Conservation (phyloP, 1,140 invertebrate genomes). For the Chlorops oryzae region DNA sequence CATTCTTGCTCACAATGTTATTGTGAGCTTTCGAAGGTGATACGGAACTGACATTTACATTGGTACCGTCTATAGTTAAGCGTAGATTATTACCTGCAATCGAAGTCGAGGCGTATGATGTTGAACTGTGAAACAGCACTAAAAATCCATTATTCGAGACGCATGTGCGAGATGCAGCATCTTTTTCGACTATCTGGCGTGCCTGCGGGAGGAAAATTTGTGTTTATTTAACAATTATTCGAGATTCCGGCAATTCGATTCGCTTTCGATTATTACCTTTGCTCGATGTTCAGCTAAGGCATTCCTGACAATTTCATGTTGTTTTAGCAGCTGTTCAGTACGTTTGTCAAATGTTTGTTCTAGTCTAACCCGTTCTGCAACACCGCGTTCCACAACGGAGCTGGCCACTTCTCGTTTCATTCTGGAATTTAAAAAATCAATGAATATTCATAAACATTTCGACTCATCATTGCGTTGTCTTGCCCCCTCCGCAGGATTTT, state of each 20-base stretch:
- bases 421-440: slow-evolving; percentile 35
- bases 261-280: no score
- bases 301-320: slow-evolving; percentile 69
- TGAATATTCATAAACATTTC: no score
- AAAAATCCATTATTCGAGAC: slow-evolving; percentile 38
- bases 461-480: no score
- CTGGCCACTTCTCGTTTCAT: slow-evolving; percentile 70
- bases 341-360: slow-evolving; percentile 68
- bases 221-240: no score
- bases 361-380: slow-evolving; percentile 70
- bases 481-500: no score
- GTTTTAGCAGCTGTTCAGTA: slow-evolving; percentile 65
- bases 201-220: slow-evolving; percentile 24
- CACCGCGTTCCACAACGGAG: slow-evolving; percentile 73
- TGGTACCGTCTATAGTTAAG: no score
- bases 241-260: no score
- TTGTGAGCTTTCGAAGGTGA: slow-evolving; percentile 27
- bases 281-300: slow-evolving; percentile 63
- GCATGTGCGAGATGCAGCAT: slow-evolving; percentile 41
- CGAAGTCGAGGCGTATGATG: no score
- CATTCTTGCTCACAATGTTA: slow-evolving; percentile 28
- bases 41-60: slow-evolving; percentile 4
- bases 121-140: slow-evolving; percentile 34
- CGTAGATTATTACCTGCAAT: no score
- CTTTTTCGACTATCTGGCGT: slow-evolving; percentile 44